These are phyloP conservation scores for Girardinus metallicus DNA, from an alignment of 2,797 vertebrate genomes.

Conservation along the genomic window DNA sequence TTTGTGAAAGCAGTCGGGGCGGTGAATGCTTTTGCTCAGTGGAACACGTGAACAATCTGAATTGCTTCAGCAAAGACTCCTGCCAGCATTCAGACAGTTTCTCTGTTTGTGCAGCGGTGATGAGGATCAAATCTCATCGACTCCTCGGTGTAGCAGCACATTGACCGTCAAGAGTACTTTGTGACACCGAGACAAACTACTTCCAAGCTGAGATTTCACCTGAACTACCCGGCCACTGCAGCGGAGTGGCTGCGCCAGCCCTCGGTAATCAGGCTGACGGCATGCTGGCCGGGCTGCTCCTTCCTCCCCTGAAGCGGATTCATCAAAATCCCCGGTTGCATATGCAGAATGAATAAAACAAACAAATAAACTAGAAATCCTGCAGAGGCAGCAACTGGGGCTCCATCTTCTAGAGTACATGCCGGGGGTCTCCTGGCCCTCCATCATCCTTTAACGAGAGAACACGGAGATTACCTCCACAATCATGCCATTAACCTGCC, in stretches of 20 bases:
- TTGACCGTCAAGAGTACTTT: constrained; percentile 25
- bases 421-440: constrained; percentile 60
- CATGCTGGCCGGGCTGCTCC: constrained; percentile 16
- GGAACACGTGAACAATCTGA: neutral
- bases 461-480: constrained; percentile 80
- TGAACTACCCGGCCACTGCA: constrained; percentile 34
- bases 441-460: constrained; percentile 81
- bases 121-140: neutral
- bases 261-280: constrained; percentile 33
- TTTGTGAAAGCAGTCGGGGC: neutral
- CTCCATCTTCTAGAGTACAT: constrained; percentile 51
- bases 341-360: constrained; percentile 31
- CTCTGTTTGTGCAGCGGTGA: neutral
- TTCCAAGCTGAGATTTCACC: constrained; percentile 30
- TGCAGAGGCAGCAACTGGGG: constrained; percentile 44
- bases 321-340: constrained; percentile 47
- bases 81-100: neutral
- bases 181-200: constrained; percentile 44
- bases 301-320: constrained; percentile 32
- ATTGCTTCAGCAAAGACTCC: neutral
- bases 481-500: constrained; percentile 83
- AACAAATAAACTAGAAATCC: constrained; percentile 20
- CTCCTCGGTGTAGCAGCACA: constrained; percentile 10
- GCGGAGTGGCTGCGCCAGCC: constrained; percentile 37
- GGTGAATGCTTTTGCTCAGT: neutral